Conservation (phyloP, 2,888 invertebrate species). For the Ptycholaimellus sp. region DNA sequence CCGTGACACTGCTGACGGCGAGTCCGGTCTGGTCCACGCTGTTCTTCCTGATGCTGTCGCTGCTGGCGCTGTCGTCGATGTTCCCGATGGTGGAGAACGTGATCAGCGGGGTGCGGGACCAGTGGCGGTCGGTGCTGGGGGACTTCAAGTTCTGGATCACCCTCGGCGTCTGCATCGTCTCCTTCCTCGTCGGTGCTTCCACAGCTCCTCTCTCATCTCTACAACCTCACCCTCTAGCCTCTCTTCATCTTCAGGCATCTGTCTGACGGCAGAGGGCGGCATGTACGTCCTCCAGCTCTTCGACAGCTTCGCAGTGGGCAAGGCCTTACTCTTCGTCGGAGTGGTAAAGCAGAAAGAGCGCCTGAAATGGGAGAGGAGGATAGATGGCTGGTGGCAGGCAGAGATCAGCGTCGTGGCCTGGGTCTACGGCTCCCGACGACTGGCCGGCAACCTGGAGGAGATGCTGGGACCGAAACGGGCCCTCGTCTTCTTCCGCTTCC, state of each 20-base stretch:
- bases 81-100: constrained; percentile 9
- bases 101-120: constrained; percentile 6
- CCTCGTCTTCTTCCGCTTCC: constrained; percentile 16
- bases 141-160: constrained; percentile 8
- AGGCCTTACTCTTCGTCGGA: constrained; percentile 7
- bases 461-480: constrained; percentile 9
- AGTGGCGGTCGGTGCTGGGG: constrained; percentile 3
- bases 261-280: constrained; percentile 6
- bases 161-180: constrained; percentile 3
- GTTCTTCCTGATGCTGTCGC: constrained; percentile 8
- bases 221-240: too few species aligned
- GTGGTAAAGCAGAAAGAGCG: too few species aligned
- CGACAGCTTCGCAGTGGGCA: constrained; percentile 8
- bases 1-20: constrained; percentile 6
- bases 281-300: constrained; percentile 9
- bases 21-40: constrained; percentile 7
- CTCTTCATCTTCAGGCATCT: too few species aligned
- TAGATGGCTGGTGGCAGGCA: too few species aligned
- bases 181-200: constrained; percentile 6
- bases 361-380: too few species aligned
- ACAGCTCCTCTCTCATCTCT: too few species aligned
- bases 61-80: constrained; percentile 8
- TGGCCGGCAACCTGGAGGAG: constrained; percentile 10
- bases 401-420: constrained; percentile 8
- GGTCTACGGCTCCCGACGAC: constrained; percentile 6